phyloP scores from a whole-genome alignment of 2,888 invertebrate species.

The Coelopa pilipes region DNA sequence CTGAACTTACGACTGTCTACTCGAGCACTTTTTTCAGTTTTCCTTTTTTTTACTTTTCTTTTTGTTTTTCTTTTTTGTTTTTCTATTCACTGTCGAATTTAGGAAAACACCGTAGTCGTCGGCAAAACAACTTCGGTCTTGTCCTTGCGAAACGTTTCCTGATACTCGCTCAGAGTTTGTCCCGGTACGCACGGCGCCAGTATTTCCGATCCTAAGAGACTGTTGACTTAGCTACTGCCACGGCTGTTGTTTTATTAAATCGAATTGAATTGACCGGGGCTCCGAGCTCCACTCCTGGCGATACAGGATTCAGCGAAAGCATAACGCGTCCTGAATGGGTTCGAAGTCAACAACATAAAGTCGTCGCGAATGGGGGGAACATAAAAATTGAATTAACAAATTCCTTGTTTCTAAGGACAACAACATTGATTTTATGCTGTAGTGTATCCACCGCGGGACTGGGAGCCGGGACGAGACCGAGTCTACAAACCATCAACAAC shows the following conservation, averaged over 20 bases:
- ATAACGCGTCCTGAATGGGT: conserved; percentile 17
- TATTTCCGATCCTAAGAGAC: conserved; percentile 1
- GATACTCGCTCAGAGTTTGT: conserved; percentile 5
- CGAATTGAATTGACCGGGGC: background rate
- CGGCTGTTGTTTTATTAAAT: conserved; percentile 31
- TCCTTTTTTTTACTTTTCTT: too few species aligned
- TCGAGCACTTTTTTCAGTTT: too few species aligned
- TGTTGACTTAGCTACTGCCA: conserved; percentile 29
- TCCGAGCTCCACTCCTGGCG: too few species aligned
- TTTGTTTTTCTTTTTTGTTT: too few species aligned
- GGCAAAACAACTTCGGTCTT: background rate
- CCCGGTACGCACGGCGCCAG: background rate
- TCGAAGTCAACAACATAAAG: conserved; percentile 20
- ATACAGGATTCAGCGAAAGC: too few species aligned
- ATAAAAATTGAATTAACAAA: conserved; percentile 66
- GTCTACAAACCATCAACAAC: background rate
- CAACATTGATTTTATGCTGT: conserved; percentile 58
- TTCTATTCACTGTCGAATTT: too few species aligned
- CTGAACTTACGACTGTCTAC: too few species aligned
- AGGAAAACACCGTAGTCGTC: conserved; percentile 38
- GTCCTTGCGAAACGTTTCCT: background rate
- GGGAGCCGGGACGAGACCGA: background rate
- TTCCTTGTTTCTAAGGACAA: conserved; percentile 62
- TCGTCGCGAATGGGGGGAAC: conserved; percentile 47
- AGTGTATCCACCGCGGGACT: background rate